phyloP scores from a whole-genome alignment of 2,888 invertebrate species.

The Polydrusus pterygomalis region DNA sequence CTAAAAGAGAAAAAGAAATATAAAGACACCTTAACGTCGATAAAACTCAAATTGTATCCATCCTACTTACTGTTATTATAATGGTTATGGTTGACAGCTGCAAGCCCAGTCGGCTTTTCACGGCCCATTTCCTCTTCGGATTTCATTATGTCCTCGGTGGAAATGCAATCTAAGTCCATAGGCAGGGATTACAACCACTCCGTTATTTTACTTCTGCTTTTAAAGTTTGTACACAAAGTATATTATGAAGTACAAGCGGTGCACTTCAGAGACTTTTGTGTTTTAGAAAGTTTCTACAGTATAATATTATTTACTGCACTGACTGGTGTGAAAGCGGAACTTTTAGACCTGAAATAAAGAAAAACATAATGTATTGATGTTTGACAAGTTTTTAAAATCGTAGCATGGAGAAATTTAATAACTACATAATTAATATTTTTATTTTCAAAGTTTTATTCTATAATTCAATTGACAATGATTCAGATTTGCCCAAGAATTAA shows the following conservation, averaged over 20 bases:
- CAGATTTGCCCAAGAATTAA: no score
- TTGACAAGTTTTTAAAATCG: background rate
- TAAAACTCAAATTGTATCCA: conserved; percentile 9
- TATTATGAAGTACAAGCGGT: background rate
- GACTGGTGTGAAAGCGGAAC: background rate
- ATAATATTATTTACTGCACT: background rate
- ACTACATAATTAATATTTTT: no score
- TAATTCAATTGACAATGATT: no score
- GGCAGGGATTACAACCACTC: background rate
- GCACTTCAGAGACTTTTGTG: background rate
- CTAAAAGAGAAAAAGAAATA: background rate
- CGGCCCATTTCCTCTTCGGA: conserved; percentile 30
- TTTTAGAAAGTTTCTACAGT: background rate
- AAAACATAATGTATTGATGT: background rate
- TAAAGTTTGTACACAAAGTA: background rate
- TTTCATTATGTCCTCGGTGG: conserved; percentile 23
- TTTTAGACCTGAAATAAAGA: background rate
- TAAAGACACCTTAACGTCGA: background rate
- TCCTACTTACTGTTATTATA: conserved; percentile 26
- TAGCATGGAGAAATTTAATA: background rate
- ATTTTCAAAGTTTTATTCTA: no score
- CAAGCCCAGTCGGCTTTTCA: conserved; percentile 21
- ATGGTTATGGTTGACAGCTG: conserved; percentile 24
- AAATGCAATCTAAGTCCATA: conserved; percentile 26
- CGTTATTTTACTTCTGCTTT: conserved; percentile 1